Conservation (phyloP, 2,797 vertebrate genomes). For the Sebastes paucispinis region DNA sequence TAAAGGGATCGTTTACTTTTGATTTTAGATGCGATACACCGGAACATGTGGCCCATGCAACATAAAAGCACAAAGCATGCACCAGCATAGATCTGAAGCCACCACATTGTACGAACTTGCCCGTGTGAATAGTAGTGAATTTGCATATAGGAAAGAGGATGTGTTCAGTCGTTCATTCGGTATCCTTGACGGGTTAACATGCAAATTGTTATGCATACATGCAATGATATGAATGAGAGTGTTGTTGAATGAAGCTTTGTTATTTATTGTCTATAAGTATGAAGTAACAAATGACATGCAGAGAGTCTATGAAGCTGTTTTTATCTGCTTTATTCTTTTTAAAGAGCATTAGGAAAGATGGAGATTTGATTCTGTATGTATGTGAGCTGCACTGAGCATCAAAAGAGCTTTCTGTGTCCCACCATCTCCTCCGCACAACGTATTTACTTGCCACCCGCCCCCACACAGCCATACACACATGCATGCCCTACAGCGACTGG, state of each 20-base stretch:
- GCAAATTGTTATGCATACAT: neutral
- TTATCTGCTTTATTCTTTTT: neutral
- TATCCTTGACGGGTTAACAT: neutral
- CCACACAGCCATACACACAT: slow-evolving; percentile 42
- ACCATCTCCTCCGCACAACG: slow-evolving; percentile 37
- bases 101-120: neutral
- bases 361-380: neutral
- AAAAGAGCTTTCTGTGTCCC: slow-evolving; percentile 26
- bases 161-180: neutral
- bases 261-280: neutral
- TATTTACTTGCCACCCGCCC: slow-evolving; percentile 47
- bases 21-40: neutral
- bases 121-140: neutral
- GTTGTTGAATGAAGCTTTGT: neutral
- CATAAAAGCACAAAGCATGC: slow-evolving; percentile 1
- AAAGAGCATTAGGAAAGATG: neutral
- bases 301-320: neutral
- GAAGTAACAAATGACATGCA: neutral
- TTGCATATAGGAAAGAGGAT: neutral
- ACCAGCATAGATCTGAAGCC: slow-evolving; percentile 24
- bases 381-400: slow-evolving; percentile 26
- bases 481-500: slow-evolving; percentile 26
- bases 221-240: neutral
- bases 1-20: neutral
- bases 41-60: slow-evolving; percentile 7